Conservation (phyloP, 2,113 vertebrate species). For the Oncorhynchus nerka region DNA sequence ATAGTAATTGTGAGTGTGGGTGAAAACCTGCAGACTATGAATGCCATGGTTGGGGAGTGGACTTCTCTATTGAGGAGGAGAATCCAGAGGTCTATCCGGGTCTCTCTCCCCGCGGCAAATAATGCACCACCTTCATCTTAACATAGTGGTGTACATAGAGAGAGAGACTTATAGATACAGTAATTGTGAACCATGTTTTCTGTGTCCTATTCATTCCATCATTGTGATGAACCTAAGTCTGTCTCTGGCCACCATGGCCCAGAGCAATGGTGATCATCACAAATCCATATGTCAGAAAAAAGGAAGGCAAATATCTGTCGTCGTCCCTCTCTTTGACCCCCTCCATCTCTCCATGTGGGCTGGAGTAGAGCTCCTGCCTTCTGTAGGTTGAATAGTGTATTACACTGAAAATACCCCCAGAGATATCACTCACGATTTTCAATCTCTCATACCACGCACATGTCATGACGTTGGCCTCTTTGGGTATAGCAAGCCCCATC, state of each 20-base stretch:
- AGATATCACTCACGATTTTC: neutral
- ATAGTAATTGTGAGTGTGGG: slow-evolving; percentile 1
- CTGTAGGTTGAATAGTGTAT: neutral
- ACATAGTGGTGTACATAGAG: neutral
- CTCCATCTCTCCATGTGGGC: neutral
- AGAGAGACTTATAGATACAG: neutral
- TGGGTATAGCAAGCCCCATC: no score
- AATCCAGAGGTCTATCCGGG: neutral
- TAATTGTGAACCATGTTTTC: neutral
- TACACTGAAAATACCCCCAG: neutral
- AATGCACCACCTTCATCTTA: no score
- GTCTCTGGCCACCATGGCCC: neutral
- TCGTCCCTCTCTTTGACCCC: neutral
- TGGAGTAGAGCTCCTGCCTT: slow-evolving; percentile 1
- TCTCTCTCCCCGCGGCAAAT: no score
- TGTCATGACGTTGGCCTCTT: no score
- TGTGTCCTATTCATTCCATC: neutral
- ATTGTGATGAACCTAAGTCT: neutral
- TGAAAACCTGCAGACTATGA: neutral
- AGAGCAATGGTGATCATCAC: neutral
- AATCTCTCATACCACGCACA: neutral
- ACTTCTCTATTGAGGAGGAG: no score
- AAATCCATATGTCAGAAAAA: neutral
- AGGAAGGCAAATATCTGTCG: neutral
- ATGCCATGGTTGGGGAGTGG: neutral